Evolutionary conservation across 2,113 vertebrate species (phyloP), one percentile per base, ranked within the genome.

Genomic region (Ornithorhynchus anatinus): DNA sequence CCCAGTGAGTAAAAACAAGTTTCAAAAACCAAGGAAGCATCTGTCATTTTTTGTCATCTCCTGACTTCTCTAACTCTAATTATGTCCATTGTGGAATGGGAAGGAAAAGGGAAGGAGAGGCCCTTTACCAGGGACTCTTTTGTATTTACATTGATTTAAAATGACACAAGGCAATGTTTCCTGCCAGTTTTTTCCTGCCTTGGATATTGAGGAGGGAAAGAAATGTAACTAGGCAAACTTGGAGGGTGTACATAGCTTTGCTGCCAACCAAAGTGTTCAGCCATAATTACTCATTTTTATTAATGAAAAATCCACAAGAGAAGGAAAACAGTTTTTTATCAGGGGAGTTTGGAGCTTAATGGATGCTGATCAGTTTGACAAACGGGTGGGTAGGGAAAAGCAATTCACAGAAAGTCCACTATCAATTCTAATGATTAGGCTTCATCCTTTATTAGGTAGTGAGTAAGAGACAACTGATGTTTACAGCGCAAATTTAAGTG

Each of bases 401-500:
- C 72, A 87, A 91, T 79, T 87, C 84, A 93, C 72, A 93, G 87
- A 92, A 89, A 93, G 91, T 68, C 68, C 89, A 89, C 78, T 76
- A 20, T 84, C 59, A 78, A 62, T 82, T 90, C 82, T 88, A 86
- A 86, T 72, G 85, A 79, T 92, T 91, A 92, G 93, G 92, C 92
- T 93, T 93, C 85, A 92, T 94, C 92, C 92, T 94, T 94, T 94
- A 93, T 94, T 94, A 94, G 91, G 89, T 92, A 94, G 92, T 91
- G 90, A 93, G 84, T 87, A 90, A 93, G 86, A 92, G 90, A 94
- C 90, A 92, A 86, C 85, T 72, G 87, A 90, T 85, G 89, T 81
- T 90, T 91, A 94, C 89, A 94, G 90, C 85, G 90, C 87, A 89
- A 89, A 83, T 88, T 87, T 87, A 86, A 87, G 71, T 87, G 82